phyloP scores from a whole-genome alignment of 2,888 invertebrate genomes.

The Synanthedon andrenaeformis region DNA sequence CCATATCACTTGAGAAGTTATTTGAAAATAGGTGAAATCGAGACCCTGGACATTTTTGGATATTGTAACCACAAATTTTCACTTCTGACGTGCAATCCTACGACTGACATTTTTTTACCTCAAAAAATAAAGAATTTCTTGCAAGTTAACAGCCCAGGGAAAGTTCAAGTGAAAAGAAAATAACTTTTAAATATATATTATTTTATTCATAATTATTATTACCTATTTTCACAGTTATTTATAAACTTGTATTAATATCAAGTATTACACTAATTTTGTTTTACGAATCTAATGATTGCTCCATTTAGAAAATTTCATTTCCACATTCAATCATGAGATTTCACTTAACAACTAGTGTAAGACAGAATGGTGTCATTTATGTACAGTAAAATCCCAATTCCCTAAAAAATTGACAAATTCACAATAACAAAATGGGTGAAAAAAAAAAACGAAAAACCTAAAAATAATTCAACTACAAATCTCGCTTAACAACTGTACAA shows the following conservation, averaged over 20 bases:
- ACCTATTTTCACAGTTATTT: conserved; percentile 72
- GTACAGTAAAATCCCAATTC: conserved; percentile 78
- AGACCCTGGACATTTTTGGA: too few relatives aligned
- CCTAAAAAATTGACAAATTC: conserved; percentile 80
- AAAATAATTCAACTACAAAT: conserved; percentile 65
- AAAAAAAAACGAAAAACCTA: conserved; percentile 45
- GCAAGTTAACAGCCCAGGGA: too few relatives aligned
- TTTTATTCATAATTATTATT: conserved; percentile 72
- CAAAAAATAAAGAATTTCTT: too few relatives aligned
- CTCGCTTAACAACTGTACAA: conserved; percentile 68
- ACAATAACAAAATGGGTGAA: conserved; percentile 71
- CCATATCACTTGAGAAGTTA: too few relatives aligned
- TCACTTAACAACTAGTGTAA: conserved; percentile 54
- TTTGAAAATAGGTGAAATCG: too few relatives aligned
- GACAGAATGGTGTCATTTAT: conserved; percentile 67
- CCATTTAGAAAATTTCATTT: conserved; percentile 68
- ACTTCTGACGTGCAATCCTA: too few relatives aligned
- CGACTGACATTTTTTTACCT: too few relatives aligned
- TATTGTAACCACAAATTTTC: too few relatives aligned
- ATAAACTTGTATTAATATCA: conserved; percentile 73
- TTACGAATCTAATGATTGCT: conserved; percentile 69
- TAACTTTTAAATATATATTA: conserved; percentile 64
- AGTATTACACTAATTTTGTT: conserved; percentile 69
- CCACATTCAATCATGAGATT: conserved; percentile 64
- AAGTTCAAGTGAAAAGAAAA: conserved; percentile 3